Conservation (phyloP, 2,888 invertebrate genomes). For the Pterobdella sp. region DNA sequence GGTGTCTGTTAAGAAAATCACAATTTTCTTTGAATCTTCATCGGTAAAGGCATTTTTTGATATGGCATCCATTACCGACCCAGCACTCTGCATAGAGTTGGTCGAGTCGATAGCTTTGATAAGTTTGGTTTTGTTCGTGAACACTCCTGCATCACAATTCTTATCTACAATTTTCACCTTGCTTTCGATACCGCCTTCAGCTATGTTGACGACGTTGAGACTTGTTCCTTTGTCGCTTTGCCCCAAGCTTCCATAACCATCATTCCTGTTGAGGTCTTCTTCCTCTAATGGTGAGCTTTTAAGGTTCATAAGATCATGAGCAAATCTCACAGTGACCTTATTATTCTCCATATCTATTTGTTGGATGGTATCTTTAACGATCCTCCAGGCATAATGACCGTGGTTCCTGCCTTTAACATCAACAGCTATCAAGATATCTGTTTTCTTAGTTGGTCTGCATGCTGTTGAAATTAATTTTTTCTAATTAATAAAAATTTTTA, state of each 20-base stretch:
- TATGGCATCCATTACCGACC: constrained; percentile 5
- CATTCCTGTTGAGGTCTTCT: not conserved
- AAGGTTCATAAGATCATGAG: constrained; percentile 10
- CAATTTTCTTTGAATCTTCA: constrained; percentile 11
- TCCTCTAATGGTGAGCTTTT: not conserved
- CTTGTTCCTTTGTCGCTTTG: not conserved
- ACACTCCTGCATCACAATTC: constrained; percentile 4
- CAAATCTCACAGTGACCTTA: constrained; percentile 20
- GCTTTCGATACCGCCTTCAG: not conserved
- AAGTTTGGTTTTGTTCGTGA: constrained; percentile 13
- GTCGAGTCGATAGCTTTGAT: constrained; percentile 3
- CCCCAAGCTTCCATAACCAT: not conserved
- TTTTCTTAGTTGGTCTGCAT: not conserved
- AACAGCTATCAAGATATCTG: not conserved
- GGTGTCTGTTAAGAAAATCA: not conserved
- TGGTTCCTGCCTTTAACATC: constrained; percentile 9
- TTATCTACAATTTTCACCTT: too few relatives aligned
- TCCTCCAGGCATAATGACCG: constrained; percentile 6
- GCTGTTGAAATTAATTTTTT: not conserved
- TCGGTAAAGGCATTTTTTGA: not conserved
- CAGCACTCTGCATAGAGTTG: constrained; percentile 15
- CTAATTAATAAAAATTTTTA: too few relatives aligned
- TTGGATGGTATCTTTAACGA: constrained; percentile 14
- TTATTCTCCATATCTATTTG: constrained; percentile 13
- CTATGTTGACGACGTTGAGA: not conserved